phyloP scores from a whole-genome alignment of 2,888 invertebrate species.

The Gymnocheta viridis region DNA sequence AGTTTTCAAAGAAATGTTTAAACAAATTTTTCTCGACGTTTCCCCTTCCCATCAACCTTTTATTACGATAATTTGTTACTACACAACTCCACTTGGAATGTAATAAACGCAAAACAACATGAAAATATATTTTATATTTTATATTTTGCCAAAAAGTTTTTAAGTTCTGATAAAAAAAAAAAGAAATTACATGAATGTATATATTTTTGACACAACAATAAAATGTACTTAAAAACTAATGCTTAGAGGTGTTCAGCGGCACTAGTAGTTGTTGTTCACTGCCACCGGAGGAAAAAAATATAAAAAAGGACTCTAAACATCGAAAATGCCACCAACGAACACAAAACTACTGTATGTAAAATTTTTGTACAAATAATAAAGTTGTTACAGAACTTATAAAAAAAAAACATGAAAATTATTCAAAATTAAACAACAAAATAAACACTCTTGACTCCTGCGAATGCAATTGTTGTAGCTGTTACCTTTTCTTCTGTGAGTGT shows the following conservation, averaged over 20 bases:
- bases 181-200: slow-evolving; percentile 28
- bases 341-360: slow-evolving; percentile 38
- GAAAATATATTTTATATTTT: slow-evolving; percentile 52
- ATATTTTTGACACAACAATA: slow-evolving; percentile 64
- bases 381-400: slow-evolving; percentile 33
- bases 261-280: slow-evolving; percentile 41
- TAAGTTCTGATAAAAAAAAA: slow-evolving; percentile 28
- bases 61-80: no score
- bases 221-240: slow-evolving; percentile 67
- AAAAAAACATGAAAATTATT: slow-evolving; percentile 45
- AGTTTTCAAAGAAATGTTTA: no score
- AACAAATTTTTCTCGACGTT: no score
- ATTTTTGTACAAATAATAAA: slow-evolving; percentile 45
- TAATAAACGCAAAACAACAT: slow-evolving; percentile 49
- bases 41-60: no score
- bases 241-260: slow-evolving; percentile 60
- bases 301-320: slow-evolving; percentile 4
- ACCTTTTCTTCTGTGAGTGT: background rate
- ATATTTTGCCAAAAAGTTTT: slow-evolving; percentile 67
- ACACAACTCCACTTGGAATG: slow-evolving; percentile 29
- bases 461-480: slow-evolving; percentile 37
- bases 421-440: slow-evolving; percentile 54
- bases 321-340: slow-evolving; percentile 38
- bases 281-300: slow-evolving; percentile 16
- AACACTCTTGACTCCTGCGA: slow-evolving; percentile 52